Conservation (phyloP, 1,140 invertebrate species). For the Bombus confusus region DNA sequence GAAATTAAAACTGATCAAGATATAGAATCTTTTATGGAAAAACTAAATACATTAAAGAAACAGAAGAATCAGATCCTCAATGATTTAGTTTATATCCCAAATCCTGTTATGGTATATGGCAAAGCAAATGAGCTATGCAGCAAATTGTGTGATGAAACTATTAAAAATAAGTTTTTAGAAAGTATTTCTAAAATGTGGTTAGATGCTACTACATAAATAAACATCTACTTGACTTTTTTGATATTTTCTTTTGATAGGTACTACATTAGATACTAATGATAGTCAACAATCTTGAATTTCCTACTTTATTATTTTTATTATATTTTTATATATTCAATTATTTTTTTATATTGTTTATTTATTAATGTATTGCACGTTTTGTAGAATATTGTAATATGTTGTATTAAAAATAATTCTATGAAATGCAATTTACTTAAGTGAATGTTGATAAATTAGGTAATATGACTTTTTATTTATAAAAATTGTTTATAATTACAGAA, state of each 20-base stretch:
- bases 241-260: slow-evolving; percentile 6
- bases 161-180: slow-evolving; percentile 47
- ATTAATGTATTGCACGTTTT: neutral
- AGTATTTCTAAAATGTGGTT: slow-evolving; percentile 57
- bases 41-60: slow-evolving; percentile 67
- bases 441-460: neutral
- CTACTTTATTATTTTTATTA: neutral
- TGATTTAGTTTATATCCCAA: slow-evolving; percentile 69
- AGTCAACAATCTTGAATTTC: neutral
- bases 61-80: slow-evolving; percentile 70
- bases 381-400: neutral
- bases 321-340: too few species aligned
- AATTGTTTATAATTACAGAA: neutral
- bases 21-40: slow-evolving; percentile 49
- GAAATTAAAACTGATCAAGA: neutral
- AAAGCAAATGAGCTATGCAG: slow-evolving; percentile 68
- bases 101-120: slow-evolving; percentile 71
- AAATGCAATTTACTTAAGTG: too few species aligned
- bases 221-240: neutral
- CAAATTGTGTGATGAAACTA: slow-evolving; percentile 62
- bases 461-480: slow-evolving; percentile 43
- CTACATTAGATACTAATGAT: neutral
- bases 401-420: neutral
- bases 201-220: slow-evolving; percentile 47
- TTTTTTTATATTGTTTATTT: neutral